Base-by-base conservation (phyloP, 2,797 vertebrate genomes). In the Pseudopleuronectes americanus region DNA sequence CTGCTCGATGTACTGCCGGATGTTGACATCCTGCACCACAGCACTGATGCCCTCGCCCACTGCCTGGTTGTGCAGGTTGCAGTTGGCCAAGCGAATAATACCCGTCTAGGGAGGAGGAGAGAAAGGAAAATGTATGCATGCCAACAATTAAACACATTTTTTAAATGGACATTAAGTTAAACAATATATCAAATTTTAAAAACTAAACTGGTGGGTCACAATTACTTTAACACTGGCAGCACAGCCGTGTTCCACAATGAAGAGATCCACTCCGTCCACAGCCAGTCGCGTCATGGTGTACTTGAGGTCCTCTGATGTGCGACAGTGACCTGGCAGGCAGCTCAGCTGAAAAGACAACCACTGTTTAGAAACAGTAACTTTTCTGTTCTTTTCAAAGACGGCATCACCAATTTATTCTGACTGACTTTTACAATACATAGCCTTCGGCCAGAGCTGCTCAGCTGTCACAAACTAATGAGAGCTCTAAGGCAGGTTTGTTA, bases 241-340 rank as follows among this genome's bases (percentile, higher is more conserved):
- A 87, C 97, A 99, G 82, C 98, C 97, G 56, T 98, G 97, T 71
- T 99, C 98, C 66, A 97, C 97, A 22, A 99, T 71, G 47, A 97
- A 98, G 26, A 99, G 81, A 87, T 99, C 97, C 22, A 95, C 94
- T 64, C 96, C 97, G 60, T 98, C 98, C 76, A 97, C 92, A 9
- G 97, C 96, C 74, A 99, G 84, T 6, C 98, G 95, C 14, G 96
- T 99, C 98, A 99, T 99, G 1, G 96, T 97, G 85, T 99, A 99
- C 80, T 99, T 99, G 28, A 99, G 90, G 49, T 98, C 97, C 89
- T 99, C 97, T 0, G 98, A 97, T 1, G 96, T 95, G 68, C 96
- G 96, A 79, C 98, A 99, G 6, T 95, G 97, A 47, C 97, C 97
- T 14, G 97, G 96, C 71, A 97, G 80, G 80, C 81, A 91, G 75